Conservation (phyloP, 2,113 vertebrate species). For the Lamprologus lemairii region DNA sequence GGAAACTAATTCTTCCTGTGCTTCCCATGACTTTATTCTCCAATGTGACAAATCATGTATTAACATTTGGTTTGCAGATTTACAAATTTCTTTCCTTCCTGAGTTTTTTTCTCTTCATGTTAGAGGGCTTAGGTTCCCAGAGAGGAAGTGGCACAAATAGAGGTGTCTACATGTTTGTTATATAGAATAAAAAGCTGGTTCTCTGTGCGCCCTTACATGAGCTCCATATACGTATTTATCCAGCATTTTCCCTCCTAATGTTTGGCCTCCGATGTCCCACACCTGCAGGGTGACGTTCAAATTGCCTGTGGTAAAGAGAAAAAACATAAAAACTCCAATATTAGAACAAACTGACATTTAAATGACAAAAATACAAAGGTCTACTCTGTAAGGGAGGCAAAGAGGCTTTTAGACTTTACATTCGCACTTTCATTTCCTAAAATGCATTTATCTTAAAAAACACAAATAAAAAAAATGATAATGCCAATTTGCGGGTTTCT, state of each 20-base stretch:
- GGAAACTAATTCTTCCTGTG: neutral
- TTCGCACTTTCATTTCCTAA: neutral
- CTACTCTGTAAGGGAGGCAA: neutral
- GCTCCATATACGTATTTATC: conserved; percentile 98
- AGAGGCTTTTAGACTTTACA: neutral
- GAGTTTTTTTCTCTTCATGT: neutral
- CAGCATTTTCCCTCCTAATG: conserved; percentile 96
- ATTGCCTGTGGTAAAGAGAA: conserved; percentile 77
- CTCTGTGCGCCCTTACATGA: conserved; percentile 66
- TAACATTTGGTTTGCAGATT: neutral
- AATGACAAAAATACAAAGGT: neutral
- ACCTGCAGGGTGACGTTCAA: conserved; percentile 95
- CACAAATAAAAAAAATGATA: neutral
- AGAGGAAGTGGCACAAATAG: neutral
- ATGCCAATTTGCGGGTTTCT: neutral
- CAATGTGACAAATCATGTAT: neutral
- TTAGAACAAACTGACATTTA: neutral
- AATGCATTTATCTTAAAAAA: neutral
- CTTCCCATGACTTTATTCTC: neutral
- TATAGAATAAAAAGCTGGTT: neutral
- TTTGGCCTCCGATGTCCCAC: conserved; percentile 98
- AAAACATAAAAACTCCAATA: neutral
- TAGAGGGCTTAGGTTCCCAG: neutral
- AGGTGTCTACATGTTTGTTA: neutral
- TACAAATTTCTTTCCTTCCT: neutral